phyloP scores from a whole-genome alignment of 2,888 invertebrate species.

The Azorinus chamasolen region DNA sequence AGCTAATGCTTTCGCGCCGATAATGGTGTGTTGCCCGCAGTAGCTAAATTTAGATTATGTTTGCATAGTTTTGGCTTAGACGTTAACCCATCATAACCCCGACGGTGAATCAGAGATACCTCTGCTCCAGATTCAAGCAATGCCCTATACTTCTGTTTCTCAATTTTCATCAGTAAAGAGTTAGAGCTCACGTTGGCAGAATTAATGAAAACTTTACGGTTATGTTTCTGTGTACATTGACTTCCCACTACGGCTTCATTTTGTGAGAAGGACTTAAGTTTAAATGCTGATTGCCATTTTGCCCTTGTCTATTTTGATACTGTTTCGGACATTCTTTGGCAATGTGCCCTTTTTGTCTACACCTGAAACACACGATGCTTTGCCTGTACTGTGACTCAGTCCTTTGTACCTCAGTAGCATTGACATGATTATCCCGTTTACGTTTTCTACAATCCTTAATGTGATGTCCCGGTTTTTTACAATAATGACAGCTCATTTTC shows the following conservation, averaged over 20 bases:
- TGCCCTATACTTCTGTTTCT: slow-evolving; percentile 33
- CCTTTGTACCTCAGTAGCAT: too few relatives aligned
- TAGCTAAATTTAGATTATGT: slow-evolving; percentile 5
- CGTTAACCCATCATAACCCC: slow-evolving; percentile 73
- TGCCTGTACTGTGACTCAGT: too few relatives aligned
- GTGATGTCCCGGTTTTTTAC: slow-evolving; percentile 8
- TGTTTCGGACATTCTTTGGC: slow-evolving; percentile 9
- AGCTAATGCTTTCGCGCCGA: too few relatives aligned
- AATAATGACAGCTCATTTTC: slow-evolving; percentile 7
- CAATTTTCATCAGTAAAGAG: slow-evolving; percentile 14
- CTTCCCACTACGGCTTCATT: too few relatives aligned
- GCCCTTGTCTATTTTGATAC: background rate
- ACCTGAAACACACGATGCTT: background rate
- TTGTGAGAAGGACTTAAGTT: too few relatives aligned
- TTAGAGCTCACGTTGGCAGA: slow-evolving; percentile 8
- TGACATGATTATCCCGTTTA: background rate
- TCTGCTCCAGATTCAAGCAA: slow-evolving; percentile 39
- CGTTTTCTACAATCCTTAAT: background rate
- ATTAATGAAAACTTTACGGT: slow-evolving; percentile 1
- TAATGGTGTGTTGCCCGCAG: slow-evolving; percentile 3
- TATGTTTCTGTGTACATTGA: too few relatives aligned
- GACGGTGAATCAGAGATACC: slow-evolving; percentile 28
- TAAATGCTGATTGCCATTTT: background rate
- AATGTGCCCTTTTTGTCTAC: slow-evolving; percentile 6
- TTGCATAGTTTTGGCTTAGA: slow-evolving; percentile 18